A percentile compares a stretch with the other conserved stretches of the same genome.
Conservation (phyloP, 2,113 vertebrate species). For the Ancistrus triradiatus region DNA sequence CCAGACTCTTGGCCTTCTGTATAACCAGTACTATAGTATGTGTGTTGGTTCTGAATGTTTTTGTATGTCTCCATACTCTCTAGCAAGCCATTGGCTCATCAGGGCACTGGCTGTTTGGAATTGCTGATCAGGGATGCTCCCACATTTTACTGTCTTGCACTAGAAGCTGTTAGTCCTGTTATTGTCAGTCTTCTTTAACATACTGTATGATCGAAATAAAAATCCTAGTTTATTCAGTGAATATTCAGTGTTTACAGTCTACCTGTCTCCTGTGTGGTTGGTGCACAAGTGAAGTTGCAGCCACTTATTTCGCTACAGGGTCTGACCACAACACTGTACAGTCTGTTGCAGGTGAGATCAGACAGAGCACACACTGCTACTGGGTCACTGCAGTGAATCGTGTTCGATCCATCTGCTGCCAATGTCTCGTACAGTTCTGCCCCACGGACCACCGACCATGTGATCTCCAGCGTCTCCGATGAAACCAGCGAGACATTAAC, state of each 20-base stretch:
- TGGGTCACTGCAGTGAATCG: conserved; percentile 76
- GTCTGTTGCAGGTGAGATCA: conserved; percentile 74
- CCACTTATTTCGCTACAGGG: conserved; percentile 80
- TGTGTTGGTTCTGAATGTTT: too few relatives aligned
- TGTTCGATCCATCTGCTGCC: conserved; percentile 51
- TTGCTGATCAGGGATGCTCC: too few relatives aligned
- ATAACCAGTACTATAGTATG: too few relatives aligned
- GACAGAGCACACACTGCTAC: conserved; percentile 77
- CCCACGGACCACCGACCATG: conserved; percentile 79
- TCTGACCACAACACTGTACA: conserved; percentile 73
- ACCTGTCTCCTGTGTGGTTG: conserved; percentile 76
- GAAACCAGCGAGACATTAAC: conserved; percentile 68
- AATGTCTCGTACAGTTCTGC: conserved; percentile 81
- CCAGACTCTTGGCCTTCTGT: too few relatives aligned
- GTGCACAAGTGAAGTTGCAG: conserved; percentile 71
- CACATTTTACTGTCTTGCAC: too few relatives aligned
- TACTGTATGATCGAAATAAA: too few relatives aligned
- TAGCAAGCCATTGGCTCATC: too few relatives aligned
- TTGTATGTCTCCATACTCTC: too few relatives aligned
- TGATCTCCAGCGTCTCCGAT: conserved; percentile 76
- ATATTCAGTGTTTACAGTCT: conserved; percentile 2
- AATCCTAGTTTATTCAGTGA: too few relatives aligned
- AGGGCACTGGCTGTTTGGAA: too few relatives aligned
- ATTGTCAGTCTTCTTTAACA: too few relatives aligned
- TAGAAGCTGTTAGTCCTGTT: too few relatives aligned